Conservation (phyloP, 2,113 vertebrate species). For the Hystrix brachyura region DNA sequence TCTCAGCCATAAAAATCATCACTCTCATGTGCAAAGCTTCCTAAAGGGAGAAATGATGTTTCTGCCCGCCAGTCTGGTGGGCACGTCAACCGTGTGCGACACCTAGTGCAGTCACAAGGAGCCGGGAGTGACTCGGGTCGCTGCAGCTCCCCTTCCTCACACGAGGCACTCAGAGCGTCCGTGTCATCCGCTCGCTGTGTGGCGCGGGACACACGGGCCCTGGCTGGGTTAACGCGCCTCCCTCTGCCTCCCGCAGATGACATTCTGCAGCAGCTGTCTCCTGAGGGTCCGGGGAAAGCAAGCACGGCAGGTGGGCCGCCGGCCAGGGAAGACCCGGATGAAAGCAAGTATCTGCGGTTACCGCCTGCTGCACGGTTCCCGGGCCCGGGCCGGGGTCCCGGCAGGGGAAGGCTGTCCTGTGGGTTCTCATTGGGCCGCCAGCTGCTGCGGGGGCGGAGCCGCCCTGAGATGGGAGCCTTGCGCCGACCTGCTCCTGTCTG, state of each 20-base stretch:
- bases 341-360: background rate
- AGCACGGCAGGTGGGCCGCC: background rate
- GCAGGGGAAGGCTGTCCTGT: too few relatives aligned
- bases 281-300: background rate
- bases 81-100: too few relatives aligned
- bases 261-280: background rate
- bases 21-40: background rate
- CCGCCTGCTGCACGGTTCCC: accelerated
- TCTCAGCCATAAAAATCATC: background rate
- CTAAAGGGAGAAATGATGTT: background rate
- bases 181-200: background rate
- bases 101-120: background rate
- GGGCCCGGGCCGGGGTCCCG: background rate
- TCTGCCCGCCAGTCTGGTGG: background rate
- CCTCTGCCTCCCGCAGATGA: constrained; percentile 4
- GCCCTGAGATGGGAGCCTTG: background rate
- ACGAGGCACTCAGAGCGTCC: background rate
- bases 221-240: accelerated
- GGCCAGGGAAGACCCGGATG: background rate
- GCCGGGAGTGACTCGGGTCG: background rate
- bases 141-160: background rate
- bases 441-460: background rate
- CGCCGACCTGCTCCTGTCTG: too few relatives aligned
- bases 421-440: background rate
- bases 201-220: accelerated